Percentiles rank a stretch among this genome's conserved stretches.
These are phyloP conservation scores for Platycercus adscitus DNA, from an alignment of 2,113 vertebrate species.

Conservation along the genomic window DNA sequence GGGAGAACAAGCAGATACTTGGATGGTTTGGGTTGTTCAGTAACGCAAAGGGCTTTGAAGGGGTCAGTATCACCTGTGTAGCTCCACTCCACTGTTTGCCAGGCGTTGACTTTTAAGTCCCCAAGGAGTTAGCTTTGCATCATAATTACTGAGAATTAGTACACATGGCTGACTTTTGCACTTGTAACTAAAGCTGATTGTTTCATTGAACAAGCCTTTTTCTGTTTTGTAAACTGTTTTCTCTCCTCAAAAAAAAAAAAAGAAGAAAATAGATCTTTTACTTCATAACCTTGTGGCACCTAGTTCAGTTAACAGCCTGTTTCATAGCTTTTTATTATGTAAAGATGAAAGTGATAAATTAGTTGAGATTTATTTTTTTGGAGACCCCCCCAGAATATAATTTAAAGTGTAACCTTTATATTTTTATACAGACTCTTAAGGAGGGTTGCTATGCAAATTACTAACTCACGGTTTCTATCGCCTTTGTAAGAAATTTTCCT, in stretches of 20 bases:
- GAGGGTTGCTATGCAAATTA: not conserved
- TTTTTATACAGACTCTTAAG: not conserved
- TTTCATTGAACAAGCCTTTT: conserved; percentile 74
- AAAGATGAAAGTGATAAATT: conserved; percentile 43
- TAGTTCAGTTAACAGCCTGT: conserved; percentile 50
- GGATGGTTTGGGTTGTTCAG: conserved; percentile 28
- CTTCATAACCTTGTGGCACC: conserved; percentile 44
- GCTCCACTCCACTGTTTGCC: conserved; percentile 65
- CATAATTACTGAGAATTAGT: conserved; percentile 87
- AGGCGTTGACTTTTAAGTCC: conserved; percentile 78
- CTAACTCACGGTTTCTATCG: conserved; percentile 15
- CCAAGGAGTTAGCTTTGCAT: conserved; percentile 81
- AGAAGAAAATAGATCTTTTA: conserved; percentile 29
- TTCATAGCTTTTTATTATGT: conserved; percentile 45
- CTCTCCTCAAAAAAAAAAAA: not conserved
- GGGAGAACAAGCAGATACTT: not conserved
- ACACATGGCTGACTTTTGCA: conserved; percentile 81
- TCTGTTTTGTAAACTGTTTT: conserved; percentile 77
- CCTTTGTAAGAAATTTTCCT: not conserved
- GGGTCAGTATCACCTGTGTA: conserved; percentile 59
- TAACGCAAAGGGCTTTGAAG: conserved; percentile 64
- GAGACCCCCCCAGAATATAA: not conserved
- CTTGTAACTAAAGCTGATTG: conserved; percentile 81
- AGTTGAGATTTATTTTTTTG: not conserved
- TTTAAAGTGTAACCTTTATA: not conserved